Evolutionary conservation across 2,113 vertebrate genomes (phyloP).

Genomic region (Macrotis lagotis): DNA sequence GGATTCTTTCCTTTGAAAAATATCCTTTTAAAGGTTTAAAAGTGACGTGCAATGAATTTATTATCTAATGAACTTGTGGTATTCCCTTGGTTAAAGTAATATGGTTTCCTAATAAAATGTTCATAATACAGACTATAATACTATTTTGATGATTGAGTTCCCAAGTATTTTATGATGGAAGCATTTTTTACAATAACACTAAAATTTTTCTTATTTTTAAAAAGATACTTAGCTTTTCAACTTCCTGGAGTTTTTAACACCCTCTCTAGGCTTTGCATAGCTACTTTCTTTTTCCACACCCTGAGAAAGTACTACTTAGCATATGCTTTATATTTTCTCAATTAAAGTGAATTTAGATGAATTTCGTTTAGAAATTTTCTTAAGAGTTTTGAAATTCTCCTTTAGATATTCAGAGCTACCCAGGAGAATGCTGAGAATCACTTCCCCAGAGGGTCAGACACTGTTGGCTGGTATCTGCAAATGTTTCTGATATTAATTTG

Average conservation of each 20-base stretch:
- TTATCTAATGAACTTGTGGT: neutral
- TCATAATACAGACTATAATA: constrained; percentile 5
- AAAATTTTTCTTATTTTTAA: neutral
- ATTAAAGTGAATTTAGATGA: constrained; percentile 20
- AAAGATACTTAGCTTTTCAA: neutral
- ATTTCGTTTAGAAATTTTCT: constrained; percentile 8
- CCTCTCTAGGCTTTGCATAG: neutral
- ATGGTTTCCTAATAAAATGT: constrained; percentile 14
- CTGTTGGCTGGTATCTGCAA: neutral
- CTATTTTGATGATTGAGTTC: constrained; percentile 14
- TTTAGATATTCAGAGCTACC: neutral
- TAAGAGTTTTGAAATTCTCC: neutral
- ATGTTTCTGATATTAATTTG: constrained; percentile 32
- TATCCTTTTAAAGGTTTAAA: neutral
- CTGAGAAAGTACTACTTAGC: neutral
- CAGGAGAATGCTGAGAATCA: neutral
- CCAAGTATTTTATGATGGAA: constrained; percentile 10
- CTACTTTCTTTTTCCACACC: neutral
- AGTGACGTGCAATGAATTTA: neutral
- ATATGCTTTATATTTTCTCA: neutral
- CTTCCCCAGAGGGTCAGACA: neutral
- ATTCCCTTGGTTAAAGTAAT: constrained; percentile 19
- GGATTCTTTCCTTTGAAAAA: neutral
- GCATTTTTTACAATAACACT: neutral
- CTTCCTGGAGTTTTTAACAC: neutral